Base-by-base conservation (phyloP, 1,140 invertebrate species). In the Thaumatotibia leucotreta region DNA sequence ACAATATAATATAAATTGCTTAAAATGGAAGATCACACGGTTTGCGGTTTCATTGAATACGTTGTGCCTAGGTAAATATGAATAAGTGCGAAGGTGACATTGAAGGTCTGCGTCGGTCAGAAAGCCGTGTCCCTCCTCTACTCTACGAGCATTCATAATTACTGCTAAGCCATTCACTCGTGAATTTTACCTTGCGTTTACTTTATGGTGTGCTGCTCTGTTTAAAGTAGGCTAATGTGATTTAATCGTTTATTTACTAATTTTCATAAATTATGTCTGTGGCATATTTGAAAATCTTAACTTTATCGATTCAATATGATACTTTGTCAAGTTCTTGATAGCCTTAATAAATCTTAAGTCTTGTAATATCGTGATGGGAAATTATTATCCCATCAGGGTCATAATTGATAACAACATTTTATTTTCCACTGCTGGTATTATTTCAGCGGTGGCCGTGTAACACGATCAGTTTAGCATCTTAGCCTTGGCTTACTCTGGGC, bases 391-490 rank as follows among this genome's bases (percentile, higher is more conserved):
- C 24, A 4, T 17, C 52, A 31, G 52, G 52, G 52, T 58, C 52
- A 58, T 58, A 27, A 58, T 58, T 58, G 52, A 58, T 58, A 58
- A 27, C 52, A 27, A 58, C 29, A 17, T 58, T 31, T 58, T 58
- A 24, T 58, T 58, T 31, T 58, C n/a, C 52, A 31, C 52, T 8
- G 23, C 23, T 58, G 14, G 52, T 29, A 27, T 58, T 58, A 58
- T 58, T 58, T 58, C 24, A 58, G 24, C 52, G 52, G 27, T 31
- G 73, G 75, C 76, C 77, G 76, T 82, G 76, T 73, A 68, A 66
- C 80, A 82, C 80, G 76, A 79, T 75, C 68, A 61, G 65, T 54
- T 76, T 76, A 74, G 69, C 76, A 80, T 83, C 76, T 72, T 23
- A 69, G 63, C 77, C 77, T 79, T 77, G 77, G 73, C 77, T 79